Evolutionary conservation across 2,888 invertebrate species (phyloP).

Genomic region (Rugalucina vietnamica): DNA sequence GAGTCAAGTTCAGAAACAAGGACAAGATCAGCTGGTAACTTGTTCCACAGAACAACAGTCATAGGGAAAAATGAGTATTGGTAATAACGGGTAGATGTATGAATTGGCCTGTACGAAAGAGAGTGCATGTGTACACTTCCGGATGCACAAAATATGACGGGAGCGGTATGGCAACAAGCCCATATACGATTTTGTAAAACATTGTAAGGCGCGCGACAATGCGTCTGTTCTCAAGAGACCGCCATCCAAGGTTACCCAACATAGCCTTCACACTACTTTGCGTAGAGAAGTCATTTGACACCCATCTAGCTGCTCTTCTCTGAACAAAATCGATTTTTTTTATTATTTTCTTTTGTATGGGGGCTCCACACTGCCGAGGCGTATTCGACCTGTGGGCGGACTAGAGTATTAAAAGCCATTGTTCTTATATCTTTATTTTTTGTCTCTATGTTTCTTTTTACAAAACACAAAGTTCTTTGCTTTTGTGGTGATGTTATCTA

Average conservation of each 20-base stretch:
- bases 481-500: background rate
- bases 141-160: background rate
- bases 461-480: background rate
- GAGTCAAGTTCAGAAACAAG: too few relatives aligned
- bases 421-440: background rate
- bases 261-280: background rate
- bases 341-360: background rate
- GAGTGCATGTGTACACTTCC: too few relatives aligned
- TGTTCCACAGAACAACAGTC: background rate
- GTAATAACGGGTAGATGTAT: background rate
- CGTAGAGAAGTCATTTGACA: background rate
- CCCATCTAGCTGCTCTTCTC: background rate
- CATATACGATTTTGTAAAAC: background rate
- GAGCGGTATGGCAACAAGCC: background rate
- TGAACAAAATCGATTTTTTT: background rate
- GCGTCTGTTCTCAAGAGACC: background rate
- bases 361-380: background rate
- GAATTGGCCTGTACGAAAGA: too few relatives aligned
- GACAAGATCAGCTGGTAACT: background rate
- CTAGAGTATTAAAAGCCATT: background rate
- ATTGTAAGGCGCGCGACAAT: background rate
- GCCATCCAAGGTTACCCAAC: background rate
- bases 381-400: background rate
- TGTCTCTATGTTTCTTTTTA: background rate
- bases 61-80: background rate